Base-by-base conservation (phyloP, 2,113 vertebrate species). In the Plecturocebus donacophilus region DNA sequence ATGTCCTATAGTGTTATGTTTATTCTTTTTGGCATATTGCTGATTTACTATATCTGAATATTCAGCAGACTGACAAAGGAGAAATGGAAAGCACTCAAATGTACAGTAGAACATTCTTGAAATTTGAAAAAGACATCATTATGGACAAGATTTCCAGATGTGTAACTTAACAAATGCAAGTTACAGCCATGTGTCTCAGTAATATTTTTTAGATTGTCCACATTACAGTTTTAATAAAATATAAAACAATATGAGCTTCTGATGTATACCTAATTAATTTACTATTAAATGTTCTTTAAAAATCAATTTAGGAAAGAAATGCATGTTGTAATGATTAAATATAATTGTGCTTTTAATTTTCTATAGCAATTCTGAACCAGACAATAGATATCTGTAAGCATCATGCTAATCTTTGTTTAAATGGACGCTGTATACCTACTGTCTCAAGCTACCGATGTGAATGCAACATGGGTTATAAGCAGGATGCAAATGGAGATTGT, bases 391-490 rank as follows among this genome's bases (percentile, higher is more conserved):
- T 99, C 91, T 99, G 99, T 98, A 99, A 99, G 76, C 99, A 99
- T 90, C 99, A 99, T 93, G 99, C 99, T 73, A 99, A 99, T 97
- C 99, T 99, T 86, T 99, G 99, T 95, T 98, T 99, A 96, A 99
- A 99, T 4, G 99, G 99, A 20, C 99, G 99, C 98, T 99, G 99
- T 97, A 99, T 99, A 90, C 99, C 99, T 79, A 99, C 99, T 0
- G 99, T 99, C 0, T 98, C 98, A 38, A 99, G 99, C 98, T 99
- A 99, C 98, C 99, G 99, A 96, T 99, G 99, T 45, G 99, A 99
- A 97, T 99, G 99, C 98, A 99, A 99, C 99, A 99, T 99, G 99
- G 99, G 99, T n/a, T 99, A 99, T 98, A 99, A 99, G 93, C 99
- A 99, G 98, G 99, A 99, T 12, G 99, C 99, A 5, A 99, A 99